A percentile compares a stretch with the other conserved stretches of the same genome.
phyloP scores from a whole-genome alignment of 1,140 invertebrate genomes.

The Homalodisca vitripennis region DNA sequence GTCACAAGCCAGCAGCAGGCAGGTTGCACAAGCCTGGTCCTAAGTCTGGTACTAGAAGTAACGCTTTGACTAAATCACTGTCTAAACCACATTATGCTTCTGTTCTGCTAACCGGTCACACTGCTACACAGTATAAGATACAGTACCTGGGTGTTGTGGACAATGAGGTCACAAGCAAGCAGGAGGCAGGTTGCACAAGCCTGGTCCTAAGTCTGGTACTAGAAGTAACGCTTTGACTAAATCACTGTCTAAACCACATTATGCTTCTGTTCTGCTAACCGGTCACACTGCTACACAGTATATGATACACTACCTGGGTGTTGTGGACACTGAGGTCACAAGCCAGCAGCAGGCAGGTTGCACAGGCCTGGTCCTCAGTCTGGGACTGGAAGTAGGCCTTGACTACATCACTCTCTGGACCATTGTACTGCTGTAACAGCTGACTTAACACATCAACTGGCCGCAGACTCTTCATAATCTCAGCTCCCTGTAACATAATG shows the following conservation, averaged over 20 bases:
- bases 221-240: slow-evolving; percentile 83
- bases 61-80: slow-evolving; percentile 73
- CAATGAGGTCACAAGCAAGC: slow-evolving; percentile 72
- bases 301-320: slow-evolving; percentile 66
- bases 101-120: slow-evolving; percentile 71
- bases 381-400: slow-evolving; percentile 83
- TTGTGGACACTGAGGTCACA: slow-evolving; percentile 68
- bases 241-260: slow-evolving; percentile 81
- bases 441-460: slow-evolving; percentile 83
- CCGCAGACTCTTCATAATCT: slow-evolving; percentile 78
- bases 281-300: no score
- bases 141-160: slow-evolving; percentile 67
- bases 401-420: slow-evolving; percentile 80
- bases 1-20: slow-evolving; percentile 80
- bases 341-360: slow-evolving; percentile 82
- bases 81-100: slow-evolving; percentile 82
- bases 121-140: no score
- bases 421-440: slow-evolving; percentile 75
- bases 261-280: no score
- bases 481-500: slow-evolving; percentile 63
- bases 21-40: slow-evolving; percentile 87
- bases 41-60: slow-evolving; percentile 82
- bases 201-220: slow-evolving; percentile 77
- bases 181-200: slow-evolving; percentile 87
- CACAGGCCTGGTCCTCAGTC: slow-evolving; percentile 83